Conservation (phyloP, 2,888 invertebrate species). For the Teleogryllus oceanicus region DNA sequence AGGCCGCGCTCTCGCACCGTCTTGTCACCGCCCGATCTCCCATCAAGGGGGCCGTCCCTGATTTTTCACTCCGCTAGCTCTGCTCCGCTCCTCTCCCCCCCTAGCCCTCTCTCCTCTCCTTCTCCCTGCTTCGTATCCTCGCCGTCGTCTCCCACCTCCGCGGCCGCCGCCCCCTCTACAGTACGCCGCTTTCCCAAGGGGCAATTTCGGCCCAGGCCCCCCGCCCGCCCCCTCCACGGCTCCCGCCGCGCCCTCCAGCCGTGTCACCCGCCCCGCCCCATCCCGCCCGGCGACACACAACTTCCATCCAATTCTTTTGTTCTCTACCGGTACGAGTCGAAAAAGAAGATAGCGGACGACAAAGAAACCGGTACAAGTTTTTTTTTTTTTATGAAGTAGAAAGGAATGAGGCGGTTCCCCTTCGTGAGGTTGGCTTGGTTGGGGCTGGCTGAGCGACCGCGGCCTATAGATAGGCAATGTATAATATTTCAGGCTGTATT, state of each 20-base stretch:
- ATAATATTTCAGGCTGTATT: background rate
- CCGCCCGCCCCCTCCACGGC: background rate
- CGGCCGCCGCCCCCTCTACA: background rate
- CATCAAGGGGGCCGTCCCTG: conserved; percentile 12
- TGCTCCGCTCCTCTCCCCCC: background rate
- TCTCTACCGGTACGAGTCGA: conserved; percentile 26
- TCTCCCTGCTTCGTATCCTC: no score
- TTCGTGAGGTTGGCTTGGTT: no score
- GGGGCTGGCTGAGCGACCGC: background rate
- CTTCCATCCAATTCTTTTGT: conserved; percentile 26
- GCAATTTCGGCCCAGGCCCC: background rate
- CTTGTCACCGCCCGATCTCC: conserved; percentile 25
- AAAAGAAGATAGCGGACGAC: background rate
- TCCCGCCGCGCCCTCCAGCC: background rate
- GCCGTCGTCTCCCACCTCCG: conserved; percentile 5
- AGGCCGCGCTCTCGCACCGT: conserved; percentile 18
- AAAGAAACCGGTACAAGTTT: conserved; percentile 23
- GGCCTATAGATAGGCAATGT: background rate
- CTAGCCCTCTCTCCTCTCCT: background rate
- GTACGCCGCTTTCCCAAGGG: no score
- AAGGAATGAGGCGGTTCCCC: background rate
- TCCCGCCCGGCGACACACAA: background rate
- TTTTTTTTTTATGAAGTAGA: conserved; percentile 22
- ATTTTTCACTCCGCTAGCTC: conserved; percentile 29
- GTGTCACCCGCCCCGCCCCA: background rate